These are phyloP conservation scores for Melanotaenia duboulayi DNA, from an alignment of 2,113 vertebrate species.

Conservation along the genomic window DNA sequence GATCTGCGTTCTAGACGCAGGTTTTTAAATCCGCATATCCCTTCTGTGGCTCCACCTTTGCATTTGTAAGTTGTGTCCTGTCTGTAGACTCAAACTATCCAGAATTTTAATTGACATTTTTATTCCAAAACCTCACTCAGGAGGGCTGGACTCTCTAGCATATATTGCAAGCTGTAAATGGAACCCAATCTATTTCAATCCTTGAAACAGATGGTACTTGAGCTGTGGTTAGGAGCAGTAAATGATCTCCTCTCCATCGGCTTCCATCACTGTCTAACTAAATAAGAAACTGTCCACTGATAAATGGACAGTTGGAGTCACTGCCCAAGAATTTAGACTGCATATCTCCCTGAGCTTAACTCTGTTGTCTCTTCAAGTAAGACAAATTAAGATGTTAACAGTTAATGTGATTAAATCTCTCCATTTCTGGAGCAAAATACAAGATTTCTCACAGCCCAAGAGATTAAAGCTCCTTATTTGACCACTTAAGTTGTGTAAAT, in stretches of 20 bases:
- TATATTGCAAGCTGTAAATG: conserved; percentile 15
- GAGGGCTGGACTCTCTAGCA: neutral
- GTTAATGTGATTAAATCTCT: neutral
- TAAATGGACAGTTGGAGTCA: conserved; percentile 30
- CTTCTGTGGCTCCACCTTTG: neutral
- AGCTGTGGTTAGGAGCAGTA: conserved; percentile 31
- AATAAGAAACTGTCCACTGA: conserved; percentile 40
- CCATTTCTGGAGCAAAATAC: neutral
- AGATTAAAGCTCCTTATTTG: too few species aligned
- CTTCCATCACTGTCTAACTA: conserved; percentile 15
- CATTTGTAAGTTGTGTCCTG: neutral
- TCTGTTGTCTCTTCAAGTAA: neutral
- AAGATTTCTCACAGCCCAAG: too few species aligned
- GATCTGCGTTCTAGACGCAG: neutral
- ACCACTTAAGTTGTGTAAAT: too few species aligned
- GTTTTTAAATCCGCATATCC: neutral
- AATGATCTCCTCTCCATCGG: conserved; percentile 18
- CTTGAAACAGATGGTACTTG: conserved; percentile 27
- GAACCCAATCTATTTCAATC: conserved; percentile 30
- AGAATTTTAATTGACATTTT: neutral
- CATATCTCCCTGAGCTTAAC: neutral
- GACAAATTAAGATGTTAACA: neutral
- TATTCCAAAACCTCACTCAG: neutral
- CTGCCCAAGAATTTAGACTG: conserved; percentile 9
- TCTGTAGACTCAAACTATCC: neutral